phyloP scores from a whole-genome alignment of 2,797 vertebrate genomes.

The Steatocranus sp. region DNA sequence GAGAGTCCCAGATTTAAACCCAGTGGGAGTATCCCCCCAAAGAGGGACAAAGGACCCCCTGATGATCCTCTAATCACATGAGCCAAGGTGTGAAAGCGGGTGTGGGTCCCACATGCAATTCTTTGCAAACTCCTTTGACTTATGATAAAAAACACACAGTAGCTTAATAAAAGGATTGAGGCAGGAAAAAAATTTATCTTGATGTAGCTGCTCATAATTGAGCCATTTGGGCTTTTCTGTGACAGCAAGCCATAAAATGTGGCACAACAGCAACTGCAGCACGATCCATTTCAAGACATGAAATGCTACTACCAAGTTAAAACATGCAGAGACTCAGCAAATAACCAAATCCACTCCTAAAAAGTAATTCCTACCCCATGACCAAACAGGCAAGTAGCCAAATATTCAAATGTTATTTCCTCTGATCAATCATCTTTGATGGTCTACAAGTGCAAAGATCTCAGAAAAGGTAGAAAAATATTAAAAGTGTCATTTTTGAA shows the following conservation, averaged over 20 bases:
- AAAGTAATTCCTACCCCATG: neutral
- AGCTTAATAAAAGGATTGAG: neutral
- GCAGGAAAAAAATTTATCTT: neutral
- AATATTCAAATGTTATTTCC: neutral
- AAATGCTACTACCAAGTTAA: neutral
- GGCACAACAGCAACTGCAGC: neutral
- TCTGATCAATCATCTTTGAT: neutral
- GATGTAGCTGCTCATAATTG: neutral
- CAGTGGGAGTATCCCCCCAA: too few species aligned
- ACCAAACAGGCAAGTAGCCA: neutral
- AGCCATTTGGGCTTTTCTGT: neutral
- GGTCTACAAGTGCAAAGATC: neutral
- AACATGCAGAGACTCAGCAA: neutral
- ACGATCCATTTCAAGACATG: neutral
- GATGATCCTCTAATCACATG: too few species aligned
- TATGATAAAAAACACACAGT: neutral
- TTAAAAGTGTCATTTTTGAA: neutral
- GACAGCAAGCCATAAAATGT: neutral
- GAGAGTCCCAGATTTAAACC: too few species aligned
- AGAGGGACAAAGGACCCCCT: too few species aligned
- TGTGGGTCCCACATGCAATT: too few species aligned
- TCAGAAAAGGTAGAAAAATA: neutral
- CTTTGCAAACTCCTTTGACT: too few species aligned
- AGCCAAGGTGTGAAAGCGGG: too few species aligned
- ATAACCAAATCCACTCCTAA: neutral